A percentile compares a stretch with the other conserved stretches of the same genome.
phyloP scores from a whole-genome alignment of 2,113 vertebrate species.

The Equus quagga region DNA sequence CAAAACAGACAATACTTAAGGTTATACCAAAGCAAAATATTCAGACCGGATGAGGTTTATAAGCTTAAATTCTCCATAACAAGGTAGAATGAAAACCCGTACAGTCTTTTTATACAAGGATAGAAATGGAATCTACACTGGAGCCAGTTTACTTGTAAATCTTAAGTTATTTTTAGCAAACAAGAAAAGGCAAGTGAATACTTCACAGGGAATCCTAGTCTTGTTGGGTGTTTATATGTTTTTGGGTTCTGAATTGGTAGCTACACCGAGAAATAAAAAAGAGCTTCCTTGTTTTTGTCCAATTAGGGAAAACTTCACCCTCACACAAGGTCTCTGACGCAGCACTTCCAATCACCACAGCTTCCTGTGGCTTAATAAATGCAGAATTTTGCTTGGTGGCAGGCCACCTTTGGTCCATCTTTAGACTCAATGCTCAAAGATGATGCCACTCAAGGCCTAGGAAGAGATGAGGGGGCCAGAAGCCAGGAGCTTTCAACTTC shows the following conservation, averaged over 20 bases:
- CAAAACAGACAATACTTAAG: background rate
- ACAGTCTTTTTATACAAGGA: background rate
- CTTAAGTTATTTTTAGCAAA: conserved; percentile 43
- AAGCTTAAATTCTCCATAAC: background rate
- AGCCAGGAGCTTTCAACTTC: background rate
- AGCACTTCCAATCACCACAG: background rate
- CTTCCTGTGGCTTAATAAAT: background rate
- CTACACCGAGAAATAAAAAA: background rate
- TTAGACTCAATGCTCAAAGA: background rate
- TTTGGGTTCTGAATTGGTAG: background rate
- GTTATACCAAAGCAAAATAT: background rate
- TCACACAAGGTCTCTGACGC: background rate
- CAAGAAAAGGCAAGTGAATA: conserved; percentile 34
- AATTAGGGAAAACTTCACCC: background rate
- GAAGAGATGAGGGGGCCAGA: background rate
- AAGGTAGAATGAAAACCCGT: background rate
- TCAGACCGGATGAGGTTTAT: background rate
- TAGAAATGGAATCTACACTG: background rate
- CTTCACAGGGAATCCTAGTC: background rate
- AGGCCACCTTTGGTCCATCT: background rate
- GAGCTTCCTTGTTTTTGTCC: background rate
- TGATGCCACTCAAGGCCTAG: background rate
- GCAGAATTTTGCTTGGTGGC: background rate
- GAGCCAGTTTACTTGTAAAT: conserved; percentile 7
- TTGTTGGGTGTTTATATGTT: background rate